Percentiles rank a stretch among this genome's conserved stretches.
These are phyloP conservation scores for Dicroscelio sp. DNA, from an alignment of 2,888 invertebrate species.

Conservation along the genomic window DNA sequence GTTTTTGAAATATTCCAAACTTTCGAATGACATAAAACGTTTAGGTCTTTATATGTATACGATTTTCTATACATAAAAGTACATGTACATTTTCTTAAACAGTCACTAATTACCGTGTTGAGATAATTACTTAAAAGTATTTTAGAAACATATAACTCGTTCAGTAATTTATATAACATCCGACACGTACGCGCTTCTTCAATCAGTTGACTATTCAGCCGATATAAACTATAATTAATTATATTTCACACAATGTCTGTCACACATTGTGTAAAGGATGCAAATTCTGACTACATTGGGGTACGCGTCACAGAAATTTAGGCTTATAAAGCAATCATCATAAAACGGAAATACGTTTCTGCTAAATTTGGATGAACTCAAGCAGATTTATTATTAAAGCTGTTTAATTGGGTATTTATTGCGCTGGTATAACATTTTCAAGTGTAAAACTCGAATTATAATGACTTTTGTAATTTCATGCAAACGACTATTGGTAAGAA, in stretches of 20 bases:
- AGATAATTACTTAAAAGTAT: conserved; percentile 50
- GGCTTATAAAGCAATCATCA: background rate
- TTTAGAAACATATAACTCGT: conserved; percentile 51
- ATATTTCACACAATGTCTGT: background rate
- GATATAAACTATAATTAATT: background rate
- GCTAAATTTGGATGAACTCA: too few species aligned
- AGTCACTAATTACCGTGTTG: conserved; percentile 39
- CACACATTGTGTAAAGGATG: conserved; percentile 2
- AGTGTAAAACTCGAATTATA: too few species aligned
- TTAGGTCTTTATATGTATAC: conserved; percentile 59
- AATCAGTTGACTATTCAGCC: background rate
- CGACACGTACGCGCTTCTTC: conserved; percentile 1
- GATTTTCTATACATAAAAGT: conserved; percentile 36
- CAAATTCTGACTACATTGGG: background rate
- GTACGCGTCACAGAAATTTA: background rate
- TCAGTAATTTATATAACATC: conserved; percentile 31
- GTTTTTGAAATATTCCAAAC: conserved; percentile 43
- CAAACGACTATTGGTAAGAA: too few species aligned
- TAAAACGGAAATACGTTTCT: background rate
- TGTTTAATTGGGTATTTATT: too few species aligned
- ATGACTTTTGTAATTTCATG: too few species aligned
- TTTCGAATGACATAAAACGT: conserved; percentile 68
- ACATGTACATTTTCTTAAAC: conserved; percentile 47
- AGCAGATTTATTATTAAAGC: too few species aligned
- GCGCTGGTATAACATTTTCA: too few species aligned